These are phyloP conservation scores for Lepidurus arcticus DNA, from an alignment of 1,140 invertebrate genomes.

Conservation along the genomic window DNA sequence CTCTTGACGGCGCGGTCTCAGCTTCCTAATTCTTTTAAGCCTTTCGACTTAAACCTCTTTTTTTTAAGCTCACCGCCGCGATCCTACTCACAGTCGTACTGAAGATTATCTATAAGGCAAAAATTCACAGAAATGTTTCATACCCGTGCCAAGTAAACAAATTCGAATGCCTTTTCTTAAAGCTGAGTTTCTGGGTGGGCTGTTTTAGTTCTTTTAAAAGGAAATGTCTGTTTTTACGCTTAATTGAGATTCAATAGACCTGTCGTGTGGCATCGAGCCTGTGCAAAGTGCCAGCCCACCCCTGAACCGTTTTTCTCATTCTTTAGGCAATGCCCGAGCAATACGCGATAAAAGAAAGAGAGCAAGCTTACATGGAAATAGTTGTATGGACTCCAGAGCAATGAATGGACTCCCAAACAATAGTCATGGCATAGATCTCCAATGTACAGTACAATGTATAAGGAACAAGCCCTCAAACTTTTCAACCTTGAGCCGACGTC, in stretches of 20 bases:
- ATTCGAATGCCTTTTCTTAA: neutral
- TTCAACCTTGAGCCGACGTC: neutral
- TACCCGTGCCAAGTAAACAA: slow-evolving; percentile 3
- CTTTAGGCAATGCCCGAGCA: neutral
- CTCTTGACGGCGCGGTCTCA: slow-evolving; percentile 1
- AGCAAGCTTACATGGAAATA: neutral
- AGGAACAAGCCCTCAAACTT: neutral
- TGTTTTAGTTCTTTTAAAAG: neutral
- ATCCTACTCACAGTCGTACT: neutral
- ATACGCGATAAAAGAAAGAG: neutral
- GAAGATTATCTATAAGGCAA: neutral
- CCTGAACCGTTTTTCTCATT: neutral
- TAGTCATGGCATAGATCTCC: neutral
- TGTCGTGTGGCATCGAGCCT: slow-evolving; percentile 7
- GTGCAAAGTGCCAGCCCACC: neutral
- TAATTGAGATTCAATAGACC: slow-evolving; percentile 19
- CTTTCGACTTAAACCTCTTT: neutral
- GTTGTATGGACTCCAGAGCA: neutral
- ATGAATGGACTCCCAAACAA: neutral
- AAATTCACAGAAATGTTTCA: slow-evolving; percentile 1
- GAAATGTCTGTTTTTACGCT: slow-evolving; percentile 15
- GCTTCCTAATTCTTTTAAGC: slow-evolving; percentile 15
- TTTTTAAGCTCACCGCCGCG: neutral
- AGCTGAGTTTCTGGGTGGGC: neutral
- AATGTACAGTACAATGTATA: neutral